Evolutionary conservation across 1,140 invertebrate genomes (phyloP), one percentile per base, ranked within the genome.

Genomic region (Lordiphosa mommai): DNA sequence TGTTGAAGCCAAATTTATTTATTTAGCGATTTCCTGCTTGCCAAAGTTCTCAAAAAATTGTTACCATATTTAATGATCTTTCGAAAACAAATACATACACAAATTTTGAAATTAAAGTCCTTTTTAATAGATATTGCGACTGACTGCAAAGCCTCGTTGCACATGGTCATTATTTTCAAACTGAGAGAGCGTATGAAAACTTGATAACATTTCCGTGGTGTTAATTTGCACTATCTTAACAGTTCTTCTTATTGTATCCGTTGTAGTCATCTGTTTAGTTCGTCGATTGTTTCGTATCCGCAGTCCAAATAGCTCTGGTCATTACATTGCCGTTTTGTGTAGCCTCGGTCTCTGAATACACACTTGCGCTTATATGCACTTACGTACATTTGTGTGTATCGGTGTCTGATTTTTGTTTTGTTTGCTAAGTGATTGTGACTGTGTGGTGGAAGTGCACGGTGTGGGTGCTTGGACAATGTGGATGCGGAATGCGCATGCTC

Each of bases 401-500:
- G 51, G 14, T n/a, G 43, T 12, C 27, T 44, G 34, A 38, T 60
- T 72, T 27, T 80, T 79, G 64, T 70, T 57, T 68, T 67, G 63
- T 46, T 63, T 68, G 63, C 51, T 44, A 52, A 68, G 48, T 9
- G 29, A 36, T 52, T 51, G n/a, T 33, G 47, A 32, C 40, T 56
- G 43, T 13, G 20, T 16, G 46, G 20, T 70, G 61, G 55, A 74
- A 82, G 51, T 61, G 53, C 43, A 59, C 55, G 53, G 44, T 14
- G 63, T 67, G 64, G 64, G 61, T 67, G 61, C 30, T 38, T 33
- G 46, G 17, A 40, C 61, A 38, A 63, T 64, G 61, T 64, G 63
- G 48, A 68, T 44, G 50, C 9, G 8, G 30, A 6, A 41, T 56
- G 72, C 73, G 72, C 72, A 77, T 67, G 67, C 67, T 36, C 55